Percentiles rank a stretch among this genome's conserved stretches.
Evolutionary conservation across 1,140 invertebrate genomes (phyloP).

Genomic region (Papilio machaon): DNA sequence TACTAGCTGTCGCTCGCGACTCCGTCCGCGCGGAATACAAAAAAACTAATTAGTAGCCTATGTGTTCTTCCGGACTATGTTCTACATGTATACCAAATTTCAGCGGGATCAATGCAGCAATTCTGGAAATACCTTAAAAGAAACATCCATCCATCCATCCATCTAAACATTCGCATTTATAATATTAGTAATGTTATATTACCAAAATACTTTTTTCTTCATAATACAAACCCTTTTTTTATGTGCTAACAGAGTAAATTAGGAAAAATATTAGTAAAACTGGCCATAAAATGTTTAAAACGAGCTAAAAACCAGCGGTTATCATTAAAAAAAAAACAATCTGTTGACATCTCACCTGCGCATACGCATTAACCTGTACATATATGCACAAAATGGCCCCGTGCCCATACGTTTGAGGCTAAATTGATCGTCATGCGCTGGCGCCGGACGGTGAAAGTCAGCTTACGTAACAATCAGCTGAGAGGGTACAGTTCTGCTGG

Average conservation of each 20-base stretch:
- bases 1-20: no score
- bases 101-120: no score
- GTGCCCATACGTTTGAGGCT: slow-evolving; percentile 34
- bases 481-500: slow-evolving; percentile 33
- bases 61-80: no score
- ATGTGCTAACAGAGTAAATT: not conserved
- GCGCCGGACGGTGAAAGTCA: slow-evolving; percentile 38
- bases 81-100: no score
- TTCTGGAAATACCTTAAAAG: no score
- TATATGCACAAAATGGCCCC: slow-evolving; percentile 31
- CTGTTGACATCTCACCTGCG: slow-evolving; percentile 34
- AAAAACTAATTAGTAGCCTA: no score
- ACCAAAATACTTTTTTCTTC: not conserved
- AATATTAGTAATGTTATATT: not conserved
- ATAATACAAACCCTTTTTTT: not conserved
- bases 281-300: slow-evolving; percentile 22
- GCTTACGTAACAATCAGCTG: slow-evolving; percentile 34
- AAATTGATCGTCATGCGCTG: slow-evolving; percentile 38
- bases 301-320: slow-evolving; percentile 10
- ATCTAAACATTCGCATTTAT: no score
- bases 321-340: slow-evolving; percentile 33
- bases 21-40: no score
- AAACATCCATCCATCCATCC: no score
- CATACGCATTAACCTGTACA: slow-evolving; percentile 23
- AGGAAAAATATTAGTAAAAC: slow-evolving; percentile 1